Evolutionary conservation across 2,888 invertebrate genomes (phyloP).

Genomic region (Elegia similella): DNA sequence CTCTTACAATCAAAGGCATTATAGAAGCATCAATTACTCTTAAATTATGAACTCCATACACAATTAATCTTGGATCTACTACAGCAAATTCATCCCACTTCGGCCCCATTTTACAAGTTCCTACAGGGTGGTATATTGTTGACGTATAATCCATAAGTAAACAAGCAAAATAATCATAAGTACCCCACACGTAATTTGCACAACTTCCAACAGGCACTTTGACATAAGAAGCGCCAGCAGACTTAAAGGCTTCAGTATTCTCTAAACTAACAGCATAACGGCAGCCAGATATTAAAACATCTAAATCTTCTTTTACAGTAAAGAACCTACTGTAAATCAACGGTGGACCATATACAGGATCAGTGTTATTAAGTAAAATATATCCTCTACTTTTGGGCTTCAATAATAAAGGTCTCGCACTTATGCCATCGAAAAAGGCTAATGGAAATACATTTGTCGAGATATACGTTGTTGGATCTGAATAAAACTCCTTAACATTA

Average conservation of each 20-base stretch:
- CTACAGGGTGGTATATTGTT: slow-evolving; percentile 86
- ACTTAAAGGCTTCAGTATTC: slow-evolving; percentile 80
- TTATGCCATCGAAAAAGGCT: slow-evolving; percentile 83
- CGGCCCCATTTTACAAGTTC: slow-evolving; percentile 88
- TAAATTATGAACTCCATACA: slow-evolving; percentile 83
- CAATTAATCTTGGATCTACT: slow-evolving; percentile 83
- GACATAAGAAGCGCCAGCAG: slow-evolving; percentile 79
- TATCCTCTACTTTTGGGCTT: slow-evolving; percentile 84
- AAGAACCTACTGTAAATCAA: slow-evolving; percentile 87
- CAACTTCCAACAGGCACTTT: slow-evolving; percentile 83
- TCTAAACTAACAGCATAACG: slow-evolving; percentile 82
- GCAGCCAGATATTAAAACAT: slow-evolving; percentile 82
- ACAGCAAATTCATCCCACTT: slow-evolving; percentile 82
- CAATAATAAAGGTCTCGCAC: slow-evolving; percentile 83
- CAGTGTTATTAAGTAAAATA: slow-evolving; percentile 83
- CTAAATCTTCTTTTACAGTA: slow-evolving; percentile 83
- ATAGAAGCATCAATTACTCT: slow-evolving; percentile 86
- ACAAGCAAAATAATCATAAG: slow-evolving; percentile 85
- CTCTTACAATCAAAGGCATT: slow-evolving; percentile 84
- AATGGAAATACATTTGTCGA: slow-evolving; percentile 78
- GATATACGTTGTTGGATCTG: slow-evolving; percentile 77
- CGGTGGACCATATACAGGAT: slow-evolving; percentile 88
- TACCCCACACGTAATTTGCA: slow-evolving; percentile 77
- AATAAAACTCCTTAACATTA: slow-evolving; percentile 79
- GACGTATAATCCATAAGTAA: slow-evolving; percentile 84